These are phyloP conservation scores for Vulpes ferrilata DNA, from an alignment of 2,113 vertebrate genomes.

Conservation along the genomic window DNA sequence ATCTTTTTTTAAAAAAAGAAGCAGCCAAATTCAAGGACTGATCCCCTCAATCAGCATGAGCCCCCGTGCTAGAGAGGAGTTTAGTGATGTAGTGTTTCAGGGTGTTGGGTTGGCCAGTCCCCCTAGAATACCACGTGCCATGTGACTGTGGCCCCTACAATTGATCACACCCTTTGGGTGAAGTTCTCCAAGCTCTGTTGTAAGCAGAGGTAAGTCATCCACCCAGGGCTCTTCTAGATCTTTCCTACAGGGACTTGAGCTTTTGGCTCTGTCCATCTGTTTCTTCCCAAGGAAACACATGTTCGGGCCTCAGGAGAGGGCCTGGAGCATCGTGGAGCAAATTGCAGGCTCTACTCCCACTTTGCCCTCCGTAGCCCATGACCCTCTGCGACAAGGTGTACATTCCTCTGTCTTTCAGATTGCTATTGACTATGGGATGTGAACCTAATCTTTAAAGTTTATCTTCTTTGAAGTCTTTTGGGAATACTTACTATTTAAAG, in stretches of 20 bases:
- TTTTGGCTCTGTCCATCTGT: slow-evolving; percentile 23
- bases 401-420: neutral
- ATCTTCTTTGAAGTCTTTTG: neutral
- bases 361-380: neutral
- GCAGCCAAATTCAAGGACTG: neutral
- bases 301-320: neutral
- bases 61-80: neutral
- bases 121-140: neutral
- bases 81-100: neutral
- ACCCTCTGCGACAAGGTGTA: neutral
- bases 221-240: neutral
- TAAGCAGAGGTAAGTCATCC: neutral
- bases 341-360: neutral
- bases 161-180: neutral
- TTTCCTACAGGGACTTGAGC: neutral
- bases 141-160: neutral
- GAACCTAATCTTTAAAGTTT: neutral
- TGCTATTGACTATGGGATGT: neutral
- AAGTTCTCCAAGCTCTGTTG: neutral
- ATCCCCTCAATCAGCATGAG: neutral
- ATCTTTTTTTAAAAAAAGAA: neutral
- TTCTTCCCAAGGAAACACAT: neutral
- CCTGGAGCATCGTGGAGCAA: neutral
- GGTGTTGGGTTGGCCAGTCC: neutral
- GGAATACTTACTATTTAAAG: slow-evolving; percentile 16